Percentiles rank a stretch among this genome's conserved stretches.
Conservation (phyloP, 1,140 invertebrate genomes). For the Leguminivora glycinivorella region DNA sequence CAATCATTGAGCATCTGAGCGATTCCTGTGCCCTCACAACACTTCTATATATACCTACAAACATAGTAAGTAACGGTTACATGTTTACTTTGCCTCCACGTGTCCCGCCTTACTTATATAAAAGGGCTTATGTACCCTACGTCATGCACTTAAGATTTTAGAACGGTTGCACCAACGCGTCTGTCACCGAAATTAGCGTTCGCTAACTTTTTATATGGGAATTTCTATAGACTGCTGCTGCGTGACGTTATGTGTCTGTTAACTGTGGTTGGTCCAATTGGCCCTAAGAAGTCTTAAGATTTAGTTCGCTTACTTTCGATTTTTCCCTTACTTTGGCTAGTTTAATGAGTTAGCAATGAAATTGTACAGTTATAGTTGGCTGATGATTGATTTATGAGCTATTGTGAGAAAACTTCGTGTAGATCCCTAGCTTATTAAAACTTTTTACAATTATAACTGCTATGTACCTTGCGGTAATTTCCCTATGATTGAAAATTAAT, state of each 20-base stretch:
- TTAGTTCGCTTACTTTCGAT: background rate
- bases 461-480: background rate
- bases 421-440: background rate
- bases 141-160: background rate
- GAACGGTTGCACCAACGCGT: too few species aligned
- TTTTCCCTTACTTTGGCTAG: too few species aligned
- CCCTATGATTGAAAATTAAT: background rate
- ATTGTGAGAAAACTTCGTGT: background rate
- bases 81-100: background rate
- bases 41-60: background rate
- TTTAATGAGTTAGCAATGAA: background rate
- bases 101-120: background rate
- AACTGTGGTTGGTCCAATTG: too few species aligned
- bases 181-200: too few species aligned
- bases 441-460: background rate
- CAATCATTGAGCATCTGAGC: background rate
- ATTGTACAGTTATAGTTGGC: background rate
- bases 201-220: too few species aligned
- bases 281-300: too few species aligned
- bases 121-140: background rate
- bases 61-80: background rate
- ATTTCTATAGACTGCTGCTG: too few species aligned
- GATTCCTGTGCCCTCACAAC: background rate
- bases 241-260: too few species aligned
- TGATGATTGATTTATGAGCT: background rate